These are phyloP conservation scores for Ascaphus truei DNA, from an alignment of 2,113 vertebrate genomes.

Conservation along the genomic window DNA sequence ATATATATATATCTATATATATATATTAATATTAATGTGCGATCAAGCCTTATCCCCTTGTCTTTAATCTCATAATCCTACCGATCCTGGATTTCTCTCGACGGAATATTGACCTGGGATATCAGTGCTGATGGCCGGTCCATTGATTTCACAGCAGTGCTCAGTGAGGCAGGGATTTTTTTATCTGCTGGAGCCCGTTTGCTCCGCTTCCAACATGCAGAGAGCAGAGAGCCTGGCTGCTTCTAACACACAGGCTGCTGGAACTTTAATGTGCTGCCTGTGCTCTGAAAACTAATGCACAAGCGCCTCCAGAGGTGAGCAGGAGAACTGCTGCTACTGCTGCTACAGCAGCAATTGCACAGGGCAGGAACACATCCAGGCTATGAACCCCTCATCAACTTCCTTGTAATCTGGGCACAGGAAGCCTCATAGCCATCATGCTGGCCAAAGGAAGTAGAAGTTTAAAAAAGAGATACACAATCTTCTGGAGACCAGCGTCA, in stretches of 20 bases:
- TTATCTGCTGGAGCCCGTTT: constrained; percentile 71
- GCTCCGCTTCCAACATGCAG: constrained; percentile 72
- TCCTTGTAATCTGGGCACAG: too few relatives aligned
- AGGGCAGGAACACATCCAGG: constrained; percentile 15
- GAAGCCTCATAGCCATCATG: too few relatives aligned
- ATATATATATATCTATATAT: too few relatives aligned
- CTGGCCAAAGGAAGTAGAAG: too few relatives aligned
- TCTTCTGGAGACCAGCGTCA: too few relatives aligned
- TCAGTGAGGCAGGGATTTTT: constrained; percentile 48
- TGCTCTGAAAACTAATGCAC: constrained; percentile 77
- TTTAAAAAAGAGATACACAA: too few relatives aligned
- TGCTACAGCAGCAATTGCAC: not conserved
- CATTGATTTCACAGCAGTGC: constrained; percentile 50
- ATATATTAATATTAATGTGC: too few relatives aligned
- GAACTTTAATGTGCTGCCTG: constrained; percentile 65
- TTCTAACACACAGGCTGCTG: constrained; percentile 65
- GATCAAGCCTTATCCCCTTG: constrained; percentile 65
- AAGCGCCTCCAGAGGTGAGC: constrained; percentile 70
- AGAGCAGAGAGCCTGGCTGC: constrained; percentile 61
- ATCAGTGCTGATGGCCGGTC: constrained; percentile 46
- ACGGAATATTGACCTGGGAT: constrained; percentile 62
- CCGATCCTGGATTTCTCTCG: constrained; percentile 75
- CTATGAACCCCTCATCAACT: not conserved
- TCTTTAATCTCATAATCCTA: constrained; percentile 69
- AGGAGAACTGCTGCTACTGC: constrained; percentile 51